phyloP scores from a whole-genome alignment of 2,113 vertebrate genomes.

The Addax nasomaculatus region DNA sequence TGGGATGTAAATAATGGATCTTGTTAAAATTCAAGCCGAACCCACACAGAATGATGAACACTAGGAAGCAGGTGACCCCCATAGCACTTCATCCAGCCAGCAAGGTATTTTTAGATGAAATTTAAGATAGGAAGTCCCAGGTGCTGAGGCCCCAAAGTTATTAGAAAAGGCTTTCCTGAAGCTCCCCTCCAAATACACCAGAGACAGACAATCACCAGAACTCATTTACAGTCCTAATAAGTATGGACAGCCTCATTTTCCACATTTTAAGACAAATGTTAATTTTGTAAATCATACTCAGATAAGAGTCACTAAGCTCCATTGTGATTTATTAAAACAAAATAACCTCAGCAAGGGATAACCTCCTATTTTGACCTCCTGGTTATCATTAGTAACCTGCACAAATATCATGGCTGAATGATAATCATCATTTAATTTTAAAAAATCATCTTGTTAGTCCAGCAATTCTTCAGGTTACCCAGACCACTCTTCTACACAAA shows the following conservation, averaged over 20 bases:
- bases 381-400: neutral
- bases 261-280: neutral
- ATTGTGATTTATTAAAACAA: constrained; percentile 1
- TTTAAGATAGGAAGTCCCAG: neutral
- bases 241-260: neutral
- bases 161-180: neutral
- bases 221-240: neutral
- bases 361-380: neutral
- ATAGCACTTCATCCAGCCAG: neutral
- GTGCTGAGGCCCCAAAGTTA: neutral
- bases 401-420: neutral
- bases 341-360: neutral
- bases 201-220: neutral
- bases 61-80: neutral
- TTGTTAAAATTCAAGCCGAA: constrained; percentile 8
- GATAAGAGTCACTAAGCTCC: neutral
- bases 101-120: neutral
- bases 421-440: neutral
- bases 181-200: neutral
- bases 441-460: neutral
- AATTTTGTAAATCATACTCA: neutral
- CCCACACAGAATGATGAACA: neutral
- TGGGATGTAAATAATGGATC: neutral
- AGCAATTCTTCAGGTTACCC: neutral
- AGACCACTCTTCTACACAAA: neutral